These are phyloP conservation scores for Conistra vaccinii DNA, from an alignment of 2,888 invertebrate genomes.

Conservation along the genomic window DNA sequence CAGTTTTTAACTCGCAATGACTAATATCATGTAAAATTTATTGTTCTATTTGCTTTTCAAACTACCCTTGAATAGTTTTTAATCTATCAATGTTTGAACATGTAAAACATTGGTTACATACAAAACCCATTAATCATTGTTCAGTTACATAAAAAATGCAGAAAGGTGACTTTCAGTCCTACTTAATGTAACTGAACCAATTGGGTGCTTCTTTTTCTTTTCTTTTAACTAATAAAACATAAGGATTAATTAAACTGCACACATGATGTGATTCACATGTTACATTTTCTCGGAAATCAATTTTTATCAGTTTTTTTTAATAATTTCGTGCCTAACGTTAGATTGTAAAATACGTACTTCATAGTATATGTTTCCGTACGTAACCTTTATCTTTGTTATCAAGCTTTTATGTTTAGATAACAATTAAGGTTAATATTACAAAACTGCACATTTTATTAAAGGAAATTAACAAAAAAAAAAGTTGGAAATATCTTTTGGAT, in stretches of 20 bases:
- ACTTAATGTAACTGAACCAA: background rate
- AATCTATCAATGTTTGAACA: background rate
- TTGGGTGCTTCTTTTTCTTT: background rate
- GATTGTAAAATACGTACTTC: conserved; percentile 2
- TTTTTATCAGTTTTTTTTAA: conserved; percentile 30
- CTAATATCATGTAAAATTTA: conserved; percentile 2
- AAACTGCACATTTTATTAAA: conserved; percentile 13
- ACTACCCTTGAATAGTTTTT: background rate
- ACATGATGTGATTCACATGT: background rate
- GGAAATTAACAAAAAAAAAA: background rate
- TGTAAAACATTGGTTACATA: background rate
- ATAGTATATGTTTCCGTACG: conserved; percentile 7
- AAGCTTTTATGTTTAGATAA: conserved; percentile 18
- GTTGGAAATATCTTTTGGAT: background rate
- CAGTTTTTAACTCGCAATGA: conserved; percentile 30
- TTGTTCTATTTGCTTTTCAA: background rate
- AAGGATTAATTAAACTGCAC: background rate
- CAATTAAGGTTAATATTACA: conserved; percentile 13
- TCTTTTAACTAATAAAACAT: background rate
- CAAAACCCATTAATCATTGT: conserved; percentile 10
- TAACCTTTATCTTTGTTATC: conserved; percentile 29
- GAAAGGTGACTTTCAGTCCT: background rate
- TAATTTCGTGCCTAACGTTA: background rate
- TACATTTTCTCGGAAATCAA: background rate
- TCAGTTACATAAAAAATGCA: conserved; percentile 19